Evolutionary conservation across 2,888 invertebrate species (phyloP), one percentile per base, ranked within the genome.

Genomic region (Heliothis peltigera): DNA sequence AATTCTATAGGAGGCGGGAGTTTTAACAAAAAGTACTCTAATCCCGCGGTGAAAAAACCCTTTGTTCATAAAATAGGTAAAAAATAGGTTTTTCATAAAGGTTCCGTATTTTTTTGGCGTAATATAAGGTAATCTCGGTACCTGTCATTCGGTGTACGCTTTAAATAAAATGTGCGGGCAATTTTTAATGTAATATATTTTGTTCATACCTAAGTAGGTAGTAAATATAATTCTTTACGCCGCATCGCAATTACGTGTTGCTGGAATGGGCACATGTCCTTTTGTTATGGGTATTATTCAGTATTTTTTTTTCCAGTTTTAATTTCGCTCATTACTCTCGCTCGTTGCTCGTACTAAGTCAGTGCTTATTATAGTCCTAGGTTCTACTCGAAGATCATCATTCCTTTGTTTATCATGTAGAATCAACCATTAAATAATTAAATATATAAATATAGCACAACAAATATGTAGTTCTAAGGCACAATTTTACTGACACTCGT

Each of bases 11-110:
- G 51, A 62, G 58, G 67, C 81, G 53, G 54, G 69, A 53, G 64
- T 67, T 81, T 75, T 75, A 79, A 76, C 69, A 81, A 81, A 68
- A 68, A 65, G 54, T 61, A 63, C 60, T 65, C 61, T 81, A 81
- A 79, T 81, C 79, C 79, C 42, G 39, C 51, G 55, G 28, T 58
- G 66, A 64, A 32, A 69, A 65, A 75, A 63, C 76, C 81, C 81
- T 79, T 79, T 79, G 81, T 79, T 60, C 63, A 49, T 52, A 19
- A 57, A 71, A 75, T 71, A 65, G 54, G 68, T 39, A 66, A 73
- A 74, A 77, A 75, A 67, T 79, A 65, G 69, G 56, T 62, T 56
- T 66, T 69, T 66, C 39, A 63, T 47, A 64, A 77, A 64, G 80
- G 77, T 79, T 79, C 80, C 57, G 80, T 66, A 73, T 64, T 75